Conservation (phyloP, 2,797 vertebrate genomes). For the Peromyscus melanophrys region DNA sequence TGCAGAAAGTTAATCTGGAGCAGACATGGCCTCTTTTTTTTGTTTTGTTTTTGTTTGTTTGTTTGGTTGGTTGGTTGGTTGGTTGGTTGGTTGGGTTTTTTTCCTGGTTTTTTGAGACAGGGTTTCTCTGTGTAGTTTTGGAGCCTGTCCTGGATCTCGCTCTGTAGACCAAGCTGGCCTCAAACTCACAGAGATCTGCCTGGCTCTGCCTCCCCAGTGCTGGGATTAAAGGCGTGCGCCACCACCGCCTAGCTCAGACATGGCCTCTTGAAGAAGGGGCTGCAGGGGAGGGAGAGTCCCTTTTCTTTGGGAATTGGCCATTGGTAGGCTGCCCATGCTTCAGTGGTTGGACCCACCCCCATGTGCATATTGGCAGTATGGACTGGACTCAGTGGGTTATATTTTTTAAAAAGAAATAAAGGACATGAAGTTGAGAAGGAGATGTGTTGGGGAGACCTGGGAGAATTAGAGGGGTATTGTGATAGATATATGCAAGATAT, state of each 20-base stretch:
- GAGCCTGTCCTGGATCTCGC: too few species aligned
- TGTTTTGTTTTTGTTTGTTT: too few species aligned
- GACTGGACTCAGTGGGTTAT: neutral
- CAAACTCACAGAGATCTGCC: too few species aligned
- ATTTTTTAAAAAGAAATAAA: neutral
- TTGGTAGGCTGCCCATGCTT: neutral
- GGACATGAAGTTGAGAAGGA: neutral
- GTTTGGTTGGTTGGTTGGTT: too few species aligned
- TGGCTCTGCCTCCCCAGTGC: too few species aligned
- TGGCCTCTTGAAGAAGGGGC: neutral
- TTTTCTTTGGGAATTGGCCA: neutral
- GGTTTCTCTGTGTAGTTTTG: too few species aligned
- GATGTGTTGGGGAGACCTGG: neutral
- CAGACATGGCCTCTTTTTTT: neutral
- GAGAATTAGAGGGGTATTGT: neutral
- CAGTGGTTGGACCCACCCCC: neutral
- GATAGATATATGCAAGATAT: neutral
- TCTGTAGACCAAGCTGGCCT: too few species aligned
- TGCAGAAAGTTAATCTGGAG: constrained; percentile 30
- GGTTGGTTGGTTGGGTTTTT: too few species aligned
- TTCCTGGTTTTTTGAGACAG: too few species aligned
- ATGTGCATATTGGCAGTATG: neutral
- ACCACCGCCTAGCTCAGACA: too few species aligned
- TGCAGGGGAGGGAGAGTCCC: too few species aligned
- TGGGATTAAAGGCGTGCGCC: too few species aligned